Evolutionary conservation across 2,888 invertebrate species (phyloP).

Genomic region (Ormyrus rosae): DNA sequence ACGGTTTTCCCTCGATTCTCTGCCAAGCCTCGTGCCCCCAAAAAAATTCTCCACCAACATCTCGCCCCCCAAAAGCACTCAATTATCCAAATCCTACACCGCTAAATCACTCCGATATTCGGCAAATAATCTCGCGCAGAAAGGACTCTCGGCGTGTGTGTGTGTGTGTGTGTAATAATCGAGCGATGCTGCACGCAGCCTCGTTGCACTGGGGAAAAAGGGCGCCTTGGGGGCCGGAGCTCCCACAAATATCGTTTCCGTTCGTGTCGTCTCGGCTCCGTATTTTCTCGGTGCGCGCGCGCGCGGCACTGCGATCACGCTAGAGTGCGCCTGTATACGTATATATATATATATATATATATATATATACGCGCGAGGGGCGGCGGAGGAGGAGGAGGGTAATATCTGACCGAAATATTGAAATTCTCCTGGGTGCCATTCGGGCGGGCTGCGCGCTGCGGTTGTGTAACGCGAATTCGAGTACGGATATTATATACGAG

Average conservation of each 20-base stretch:
- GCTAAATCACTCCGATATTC: background rate
- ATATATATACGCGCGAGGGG: no score
- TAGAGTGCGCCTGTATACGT: no score
- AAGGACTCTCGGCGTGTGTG: no score
- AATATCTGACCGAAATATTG: conserved; percentile 64
- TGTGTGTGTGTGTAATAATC: no score
- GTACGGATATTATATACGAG: conserved; percentile 46
- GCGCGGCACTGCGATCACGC: no score
- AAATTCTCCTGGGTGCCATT: conserved; percentile 58
- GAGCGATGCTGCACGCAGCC: no score
- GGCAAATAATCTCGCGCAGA: background rate
- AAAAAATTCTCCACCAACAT: no score
- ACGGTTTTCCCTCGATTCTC: no score
- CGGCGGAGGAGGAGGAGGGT: background rate
- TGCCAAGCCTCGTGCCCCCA: no score
- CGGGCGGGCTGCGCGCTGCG: conserved; percentile 8
- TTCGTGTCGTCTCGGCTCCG: background rate
- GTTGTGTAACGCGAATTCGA: conserved; percentile 47
- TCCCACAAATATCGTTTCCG: conserved; percentile 8
- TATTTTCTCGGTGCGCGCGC: conserved; percentile 3
- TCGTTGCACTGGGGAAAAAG: conserved; percentile 21
- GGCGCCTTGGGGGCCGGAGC: conserved; percentile 45
- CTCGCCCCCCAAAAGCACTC: no score
- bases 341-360: no score
- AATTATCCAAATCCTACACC: no score